These are phyloP conservation scores for Crocallis elinguaria DNA, from an alignment of 2,888 invertebrate genomes.

Conservation along the genomic window DNA sequence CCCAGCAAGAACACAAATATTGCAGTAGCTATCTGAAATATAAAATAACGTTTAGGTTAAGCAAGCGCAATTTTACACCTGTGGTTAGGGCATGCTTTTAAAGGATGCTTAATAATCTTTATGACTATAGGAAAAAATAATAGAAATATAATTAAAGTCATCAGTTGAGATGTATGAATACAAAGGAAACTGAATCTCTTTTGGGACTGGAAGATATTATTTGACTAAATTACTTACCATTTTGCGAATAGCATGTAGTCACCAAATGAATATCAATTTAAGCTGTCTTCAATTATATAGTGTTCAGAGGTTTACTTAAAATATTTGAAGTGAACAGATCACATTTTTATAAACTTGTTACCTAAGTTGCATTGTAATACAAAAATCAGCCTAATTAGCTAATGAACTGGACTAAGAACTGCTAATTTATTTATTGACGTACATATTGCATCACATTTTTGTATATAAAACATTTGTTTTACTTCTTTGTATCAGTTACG, in stretches of 20 bases:
- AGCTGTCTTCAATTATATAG: slow-evolving; percentile 24
- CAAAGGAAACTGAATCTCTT: too few relatives aligned
- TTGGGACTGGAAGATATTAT: too few relatives aligned
- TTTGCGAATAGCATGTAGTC: neutral
- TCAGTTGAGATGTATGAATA: too few relatives aligned
- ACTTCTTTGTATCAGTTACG: neutral
- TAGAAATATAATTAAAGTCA: too few relatives aligned
- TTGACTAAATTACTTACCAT: slow-evolving; percentile 23
- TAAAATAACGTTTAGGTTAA: neutral
- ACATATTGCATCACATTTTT: slow-evolving; percentile 10
- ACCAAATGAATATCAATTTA: slow-evolving; percentile 15
- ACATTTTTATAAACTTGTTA: slow-evolving; percentile 28
- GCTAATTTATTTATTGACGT: slow-evolving; percentile 19
- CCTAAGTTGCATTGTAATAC: slow-evolving; percentile 9
- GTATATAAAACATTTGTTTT: slow-evolving; percentile 13
- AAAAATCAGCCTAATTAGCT: neutral
- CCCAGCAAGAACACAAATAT: slow-evolving; percentile 45
- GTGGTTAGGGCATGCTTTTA: too few relatives aligned
- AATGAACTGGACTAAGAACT: slow-evolving; percentile 17
- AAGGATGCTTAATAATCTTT: neutral
- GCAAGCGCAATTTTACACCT: too few relatives aligned
- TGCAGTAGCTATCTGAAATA: slow-evolving; percentile 43
- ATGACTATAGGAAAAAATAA: too few relatives aligned
- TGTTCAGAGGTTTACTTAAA: neutral
- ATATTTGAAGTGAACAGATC: slow-evolving; percentile 1